Percentiles rank a stretch among this genome's conserved stretches.
Evolutionary conservation across 2,113 vertebrate species (phyloP).

Genomic region (Indri indri): DNA sequence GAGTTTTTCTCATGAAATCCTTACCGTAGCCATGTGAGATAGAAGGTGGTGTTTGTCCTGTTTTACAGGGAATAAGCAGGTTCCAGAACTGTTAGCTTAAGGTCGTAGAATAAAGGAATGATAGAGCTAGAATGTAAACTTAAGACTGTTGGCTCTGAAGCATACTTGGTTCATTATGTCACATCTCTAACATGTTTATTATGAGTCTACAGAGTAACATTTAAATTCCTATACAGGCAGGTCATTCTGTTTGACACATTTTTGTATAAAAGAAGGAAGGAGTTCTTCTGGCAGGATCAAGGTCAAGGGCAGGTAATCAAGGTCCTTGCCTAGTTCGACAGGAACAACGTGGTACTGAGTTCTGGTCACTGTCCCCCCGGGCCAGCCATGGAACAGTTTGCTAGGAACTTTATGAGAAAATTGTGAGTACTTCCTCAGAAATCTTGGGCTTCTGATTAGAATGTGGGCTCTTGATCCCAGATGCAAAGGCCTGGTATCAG

Average conservation of each 20-base stretch:
- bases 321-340: not conserved
- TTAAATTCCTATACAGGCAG: not conserved
- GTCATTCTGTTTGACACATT: not conserved
- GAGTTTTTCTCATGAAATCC: not conserved
- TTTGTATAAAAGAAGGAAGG: not conserved
- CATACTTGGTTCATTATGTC: not conserved
- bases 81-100: not conserved
- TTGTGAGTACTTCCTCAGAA: conserved; percentile 19
- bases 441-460: conserved; percentile 19
- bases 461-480: not conserved
- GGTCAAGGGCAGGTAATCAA: not conserved
- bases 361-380: not conserved
- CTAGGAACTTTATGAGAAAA: not conserved
- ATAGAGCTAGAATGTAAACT: not conserved
- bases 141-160: not conserved
- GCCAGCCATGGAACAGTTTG: not conserved
- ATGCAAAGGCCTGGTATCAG: not conserved
- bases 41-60: not conserved
- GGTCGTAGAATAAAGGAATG: not conserved
- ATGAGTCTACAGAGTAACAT: not conserved
- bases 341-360: not conserved
- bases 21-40: not conserved
- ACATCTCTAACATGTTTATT: not conserved
- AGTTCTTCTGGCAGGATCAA: not conserved
- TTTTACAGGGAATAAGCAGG: not conserved